Evolutionary conservation across 92 coral and sea anemone species (phyloP).

Genomic region (Palythoa grandiflora): DNA sequence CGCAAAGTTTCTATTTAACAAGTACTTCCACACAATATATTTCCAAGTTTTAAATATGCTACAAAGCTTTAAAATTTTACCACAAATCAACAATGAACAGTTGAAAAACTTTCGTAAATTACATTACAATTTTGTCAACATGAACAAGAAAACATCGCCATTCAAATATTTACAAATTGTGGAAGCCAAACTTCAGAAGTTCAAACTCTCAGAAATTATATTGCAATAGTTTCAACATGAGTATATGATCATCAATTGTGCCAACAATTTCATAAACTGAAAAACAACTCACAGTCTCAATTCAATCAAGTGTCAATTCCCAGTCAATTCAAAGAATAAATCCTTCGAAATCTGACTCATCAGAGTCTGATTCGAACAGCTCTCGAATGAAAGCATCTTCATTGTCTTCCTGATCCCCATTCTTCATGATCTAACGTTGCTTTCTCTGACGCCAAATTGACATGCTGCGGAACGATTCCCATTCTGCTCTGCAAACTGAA

Average conservation of each 20-base stretch:
- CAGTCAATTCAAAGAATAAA: background rate
- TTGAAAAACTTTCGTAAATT: constrained; percentile 2
- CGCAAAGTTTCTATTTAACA: constrained; percentile 3
- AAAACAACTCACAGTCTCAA: constrained; percentile 15
- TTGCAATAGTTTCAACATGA: constrained; percentile 27
- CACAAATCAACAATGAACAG: constrained; percentile 1
- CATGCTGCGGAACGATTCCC: too few relatives aligned
- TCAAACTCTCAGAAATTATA: constrained; percentile 14
- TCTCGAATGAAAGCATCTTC: constrained; percentile 5
- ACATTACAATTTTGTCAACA: constrained; percentile 13
- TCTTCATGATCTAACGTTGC: too few relatives aligned
- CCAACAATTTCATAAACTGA: constrained; percentile 14
- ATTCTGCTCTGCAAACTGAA: too few relatives aligned
- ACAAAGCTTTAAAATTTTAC: background rate
- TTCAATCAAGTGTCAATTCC: constrained; percentile 9
- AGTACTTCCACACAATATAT: constrained; percentile 3
- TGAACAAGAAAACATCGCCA: constrained; percentile 16
- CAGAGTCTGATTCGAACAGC: constrained; percentile 3
- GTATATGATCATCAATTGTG: constrained; percentile 14
- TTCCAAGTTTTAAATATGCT: background rate
- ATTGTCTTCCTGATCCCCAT: constrained; percentile 1
- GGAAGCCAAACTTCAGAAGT: constrained; percentile 14
- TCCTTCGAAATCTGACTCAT: constrained; percentile 7
- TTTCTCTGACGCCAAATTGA: too few relatives aligned
- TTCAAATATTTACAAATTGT: background rate